Conservation (phyloP, 2,113 vertebrate species). For the Rhinolophus ferrumequinum region DNA sequence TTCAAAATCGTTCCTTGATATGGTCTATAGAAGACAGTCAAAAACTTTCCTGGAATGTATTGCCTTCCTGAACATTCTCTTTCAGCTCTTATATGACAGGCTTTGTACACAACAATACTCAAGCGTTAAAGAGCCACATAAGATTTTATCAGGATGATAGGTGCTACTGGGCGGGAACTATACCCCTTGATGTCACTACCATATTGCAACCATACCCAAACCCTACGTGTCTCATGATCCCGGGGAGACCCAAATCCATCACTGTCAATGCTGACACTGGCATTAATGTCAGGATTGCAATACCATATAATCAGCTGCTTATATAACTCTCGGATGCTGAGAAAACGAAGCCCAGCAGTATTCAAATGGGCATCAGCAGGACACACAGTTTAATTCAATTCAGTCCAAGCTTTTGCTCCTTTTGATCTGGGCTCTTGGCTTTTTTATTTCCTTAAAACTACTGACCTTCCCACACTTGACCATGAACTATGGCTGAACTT, state of each 20-base stretch:
- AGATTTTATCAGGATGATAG: not conserved
- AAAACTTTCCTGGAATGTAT: not conserved
- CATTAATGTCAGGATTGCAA: not conserved
- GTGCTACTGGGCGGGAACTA: not conserved
- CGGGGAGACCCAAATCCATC: not conserved
- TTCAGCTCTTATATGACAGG: not conserved
- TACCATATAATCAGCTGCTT: not conserved
- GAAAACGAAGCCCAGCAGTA: not conserved
- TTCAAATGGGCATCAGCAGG: not conserved
- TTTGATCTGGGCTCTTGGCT: not conserved
- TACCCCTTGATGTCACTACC: not conserved
- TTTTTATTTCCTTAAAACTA: conserved; percentile 23
- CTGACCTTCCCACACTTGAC: not conserved
- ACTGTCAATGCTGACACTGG: too few relatives aligned
- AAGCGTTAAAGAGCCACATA: not conserved
- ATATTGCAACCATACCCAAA: not conserved
- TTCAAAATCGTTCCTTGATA: not conserved
- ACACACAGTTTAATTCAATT: not conserved
- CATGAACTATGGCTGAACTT: conserved; percentile 41
- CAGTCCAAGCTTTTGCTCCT: not conserved
- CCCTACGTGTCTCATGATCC: not conserved
- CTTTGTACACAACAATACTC: not conserved
- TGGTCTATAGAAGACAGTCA: not conserved
- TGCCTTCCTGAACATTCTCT: not conserved
- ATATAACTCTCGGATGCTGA: not conserved